Evolutionary conservation across 2,113 vertebrate species (phyloP).

Genomic region (Anoplopoma fimbria): DNA sequence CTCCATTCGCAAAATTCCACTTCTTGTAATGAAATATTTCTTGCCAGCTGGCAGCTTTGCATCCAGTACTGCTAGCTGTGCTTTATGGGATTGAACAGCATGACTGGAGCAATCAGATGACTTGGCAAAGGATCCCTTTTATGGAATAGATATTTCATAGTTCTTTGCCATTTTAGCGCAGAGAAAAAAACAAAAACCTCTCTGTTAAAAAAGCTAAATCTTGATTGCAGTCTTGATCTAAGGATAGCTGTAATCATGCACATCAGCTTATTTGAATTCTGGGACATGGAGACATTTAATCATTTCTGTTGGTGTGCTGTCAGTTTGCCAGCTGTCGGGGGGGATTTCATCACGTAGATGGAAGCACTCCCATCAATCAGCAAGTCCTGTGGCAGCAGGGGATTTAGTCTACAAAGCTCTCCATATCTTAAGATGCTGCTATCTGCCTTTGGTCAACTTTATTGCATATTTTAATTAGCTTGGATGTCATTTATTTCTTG

Average conservation of each 20-base stretch:
- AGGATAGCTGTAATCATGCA: background rate
- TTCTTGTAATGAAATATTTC: slow-evolving; percentile 68
- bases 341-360: slow-evolving; percentile 71
- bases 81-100: slow-evolving; percentile 56
- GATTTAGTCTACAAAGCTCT: slow-evolving; percentile 29
- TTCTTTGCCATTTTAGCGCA: background rate
- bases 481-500: background rate
- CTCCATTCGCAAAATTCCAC: slow-evolving; percentile 69
- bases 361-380: slow-evolving; percentile 72
- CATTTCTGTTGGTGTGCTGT: slow-evolving; percentile 45
- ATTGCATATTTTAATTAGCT: slow-evolving; percentile 3
- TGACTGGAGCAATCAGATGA: slow-evolving; percentile 30
- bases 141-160: slow-evolving; percentile 26
- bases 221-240: background rate
- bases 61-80: slow-evolving; percentile 25
- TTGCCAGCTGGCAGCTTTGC: slow-evolving; percentile 72
- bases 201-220: background rate
- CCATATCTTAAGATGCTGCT: background rate
- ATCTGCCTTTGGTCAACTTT: slow-evolving; percentile 13
- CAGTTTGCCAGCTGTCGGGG: slow-evolving; percentile 36
- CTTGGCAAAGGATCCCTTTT: slow-evolving; percentile 40
- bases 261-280: slow-evolving; percentile 53
- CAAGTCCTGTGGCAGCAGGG: slow-evolving; percentile 6
- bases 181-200: background rate
- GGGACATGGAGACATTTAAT: slow-evolving; percentile 35